Evolutionary conservation across 37 sponge, comb jelly and placozoan species (phyloP).

Genomic region (Chondrosia reniformis): DNA sequence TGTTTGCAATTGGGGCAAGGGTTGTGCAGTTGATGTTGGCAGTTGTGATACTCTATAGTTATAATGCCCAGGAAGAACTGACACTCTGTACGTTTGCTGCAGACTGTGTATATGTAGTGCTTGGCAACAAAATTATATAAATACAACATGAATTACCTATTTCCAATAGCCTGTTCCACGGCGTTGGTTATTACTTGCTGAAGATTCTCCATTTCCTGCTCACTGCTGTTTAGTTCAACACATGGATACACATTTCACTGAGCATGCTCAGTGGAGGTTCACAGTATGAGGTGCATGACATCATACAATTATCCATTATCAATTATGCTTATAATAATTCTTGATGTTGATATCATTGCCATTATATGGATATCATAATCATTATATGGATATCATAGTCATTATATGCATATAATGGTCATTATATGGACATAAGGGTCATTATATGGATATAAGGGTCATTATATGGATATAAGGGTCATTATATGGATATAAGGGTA

Average conservation of each 20-base stretch:
- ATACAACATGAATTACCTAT: not conserved
- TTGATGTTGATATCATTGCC: not conserved
- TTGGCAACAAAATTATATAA: not conserved
- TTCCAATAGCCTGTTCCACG: not conserved
- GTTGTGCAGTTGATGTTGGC: not conserved
- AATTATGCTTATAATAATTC: not conserved
- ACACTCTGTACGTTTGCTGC: not conserved
- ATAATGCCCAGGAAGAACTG: constrained; percentile 11
- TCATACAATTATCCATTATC: not conserved
- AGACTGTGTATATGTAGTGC: too few relatives aligned
- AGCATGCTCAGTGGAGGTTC: not conserved
- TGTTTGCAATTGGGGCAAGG: constrained; percentile 12
- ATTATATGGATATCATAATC: constrained; percentile 6
- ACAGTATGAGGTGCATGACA: not conserved
- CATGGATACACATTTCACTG: not conserved
- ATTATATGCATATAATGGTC: not conserved
- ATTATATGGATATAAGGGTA: not conserved
- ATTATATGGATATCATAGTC: constrained; percentile 1
- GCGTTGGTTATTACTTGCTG: not conserved
- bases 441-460: constrained; percentile 13
- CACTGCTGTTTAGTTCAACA: not conserved
- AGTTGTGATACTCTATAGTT: constrained; percentile 3
- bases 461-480: not conserved
- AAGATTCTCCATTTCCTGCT: not conserved
- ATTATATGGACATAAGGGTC: constrained; percentile 1